Evolutionary conservation across 2,113 vertebrate species (phyloP).

Genomic region (Microcebus lehilahytsara): DNA sequence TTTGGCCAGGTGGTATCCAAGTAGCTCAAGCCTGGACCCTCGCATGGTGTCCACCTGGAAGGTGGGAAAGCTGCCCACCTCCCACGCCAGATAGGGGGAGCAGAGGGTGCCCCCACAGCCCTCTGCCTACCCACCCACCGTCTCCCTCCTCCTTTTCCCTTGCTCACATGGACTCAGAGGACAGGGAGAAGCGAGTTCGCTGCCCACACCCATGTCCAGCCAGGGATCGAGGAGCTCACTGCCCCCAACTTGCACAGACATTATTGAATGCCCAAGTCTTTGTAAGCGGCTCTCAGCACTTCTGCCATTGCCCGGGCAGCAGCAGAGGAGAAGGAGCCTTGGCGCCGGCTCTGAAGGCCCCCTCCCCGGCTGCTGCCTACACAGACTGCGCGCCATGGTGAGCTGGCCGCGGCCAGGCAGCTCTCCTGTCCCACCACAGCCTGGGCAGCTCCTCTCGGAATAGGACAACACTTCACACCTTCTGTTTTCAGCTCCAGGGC

Average conservation of each 20-base stretch:
- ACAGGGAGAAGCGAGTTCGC: background rate
- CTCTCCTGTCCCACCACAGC: background rate
- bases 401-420: background rate
- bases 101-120: background rate
- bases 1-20: background rate
- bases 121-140: rapidly evolving
- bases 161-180: background rate
- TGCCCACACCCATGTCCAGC: background rate
- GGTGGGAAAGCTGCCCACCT: rapidly evolving
- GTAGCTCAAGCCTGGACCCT: background rate
- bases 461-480: background rate
- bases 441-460: background rate
- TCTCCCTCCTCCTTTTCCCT: background rate
- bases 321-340: rapidly evolving
- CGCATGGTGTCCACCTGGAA: no score
- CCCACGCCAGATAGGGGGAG: rapidly evolving
- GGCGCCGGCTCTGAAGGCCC: rapidly evolving
- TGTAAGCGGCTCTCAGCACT: no score
- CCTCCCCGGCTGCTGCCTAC: background rate
- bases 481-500: background rate
- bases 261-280: background rate
- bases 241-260: no score
- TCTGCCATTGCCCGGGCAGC: background rate
- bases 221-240: background rate
- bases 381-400: rapidly evolving